Evolutionary conservation across 2,113 vertebrate genomes (phyloP), one percentile per base, ranked within the genome.

Genomic region (Malurus melanocephalus): DNA sequence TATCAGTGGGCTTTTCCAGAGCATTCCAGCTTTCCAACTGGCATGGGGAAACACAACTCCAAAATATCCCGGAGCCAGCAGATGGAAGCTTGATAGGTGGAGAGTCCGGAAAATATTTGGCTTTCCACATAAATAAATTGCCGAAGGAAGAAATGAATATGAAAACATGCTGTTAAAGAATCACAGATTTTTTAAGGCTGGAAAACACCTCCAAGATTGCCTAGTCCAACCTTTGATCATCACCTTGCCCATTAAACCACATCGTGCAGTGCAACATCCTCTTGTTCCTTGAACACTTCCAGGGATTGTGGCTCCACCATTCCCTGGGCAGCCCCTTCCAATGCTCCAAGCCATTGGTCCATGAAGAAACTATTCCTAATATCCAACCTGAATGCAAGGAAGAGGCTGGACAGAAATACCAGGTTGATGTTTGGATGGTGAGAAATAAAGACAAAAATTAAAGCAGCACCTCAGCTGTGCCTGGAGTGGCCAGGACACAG

Each of bases 401-500:
- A 80, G 20, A 0, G 10, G 33, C 32, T 20, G 67, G 40, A 80
- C 10, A 53, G 33, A 66, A 68, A 74, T 24, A 27, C 26, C 22
- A 9, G 13, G 13, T 1, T 40, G 48, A 69, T 28, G 30, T 30
- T 27, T 42, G 45, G 22, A 51, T 51, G 19, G 48, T 32, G 28
- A 74, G 60, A 61, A 90, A 82, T 10, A 55, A 61, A 46, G n/a
- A 11, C 15, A 59, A 60, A 67, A 68, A 27, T 10, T 22, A 24
- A 72, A 72, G 6, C 26, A 28, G 20, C 16, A 13, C 28, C 6
- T 66, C 43, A 23, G 67, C 21, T 30, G 8, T 22, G 42, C 13
- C 35, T 42, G 51, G 42, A 72, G 26, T 38, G 1, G 51, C 1
- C 12, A n/a, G 84, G 26, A 57, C 26, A 26, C 0, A 0, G 12